Percentiles rank a stretch among this genome's conserved stretches.
phyloP scores from a whole-genome alignment of 2,113 vertebrate species.

The Microcebus tavaratra region DNA sequence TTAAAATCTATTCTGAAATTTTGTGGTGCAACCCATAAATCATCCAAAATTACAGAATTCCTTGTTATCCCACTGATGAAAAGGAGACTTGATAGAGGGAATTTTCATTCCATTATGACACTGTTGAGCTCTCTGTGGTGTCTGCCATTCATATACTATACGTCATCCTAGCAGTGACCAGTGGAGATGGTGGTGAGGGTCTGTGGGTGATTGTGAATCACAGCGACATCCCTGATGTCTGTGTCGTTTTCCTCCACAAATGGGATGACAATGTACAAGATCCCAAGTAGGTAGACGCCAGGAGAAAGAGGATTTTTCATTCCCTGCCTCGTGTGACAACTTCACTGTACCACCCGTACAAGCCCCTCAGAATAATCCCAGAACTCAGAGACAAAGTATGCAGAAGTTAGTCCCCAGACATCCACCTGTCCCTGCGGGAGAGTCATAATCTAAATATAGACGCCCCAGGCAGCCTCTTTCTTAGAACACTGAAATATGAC shows the following conservation, averaged over 20 bases:
- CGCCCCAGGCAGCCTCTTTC: slow-evolving; percentile 33
- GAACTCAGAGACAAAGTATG: slow-evolving; percentile 50
- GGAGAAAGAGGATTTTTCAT: background rate
- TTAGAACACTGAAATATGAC: slow-evolving; percentile 30
- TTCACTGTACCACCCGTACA: background rate
- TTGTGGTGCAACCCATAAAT: background rate
- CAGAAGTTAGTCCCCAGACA: slow-evolving; percentile 38
- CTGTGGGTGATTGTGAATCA: background rate
- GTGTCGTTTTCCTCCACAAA: background rate
- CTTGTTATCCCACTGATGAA: background rate
- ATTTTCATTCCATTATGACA: background rate
- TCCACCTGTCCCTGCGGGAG: slow-evolving; percentile 27
- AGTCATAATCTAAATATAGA: slow-evolving; percentile 66
- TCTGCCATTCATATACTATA: background rate
- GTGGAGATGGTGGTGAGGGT: background rate
- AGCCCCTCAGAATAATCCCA: slow-evolving; percentile 38
- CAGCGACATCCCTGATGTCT: background rate
- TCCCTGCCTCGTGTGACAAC: background rate
- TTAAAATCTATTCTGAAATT: slow-evolving; percentile 42
- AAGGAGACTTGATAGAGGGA: background rate
- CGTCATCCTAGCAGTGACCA: background rate
- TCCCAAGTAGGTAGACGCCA: background rate
- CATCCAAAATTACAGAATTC: slow-evolving; percentile 35
- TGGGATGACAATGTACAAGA: background rate
- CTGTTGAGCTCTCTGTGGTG: background rate